Evolutionary conservation across 2,113 vertebrate species (phyloP).

Genomic region (Sylvia atricapilla): DNA sequence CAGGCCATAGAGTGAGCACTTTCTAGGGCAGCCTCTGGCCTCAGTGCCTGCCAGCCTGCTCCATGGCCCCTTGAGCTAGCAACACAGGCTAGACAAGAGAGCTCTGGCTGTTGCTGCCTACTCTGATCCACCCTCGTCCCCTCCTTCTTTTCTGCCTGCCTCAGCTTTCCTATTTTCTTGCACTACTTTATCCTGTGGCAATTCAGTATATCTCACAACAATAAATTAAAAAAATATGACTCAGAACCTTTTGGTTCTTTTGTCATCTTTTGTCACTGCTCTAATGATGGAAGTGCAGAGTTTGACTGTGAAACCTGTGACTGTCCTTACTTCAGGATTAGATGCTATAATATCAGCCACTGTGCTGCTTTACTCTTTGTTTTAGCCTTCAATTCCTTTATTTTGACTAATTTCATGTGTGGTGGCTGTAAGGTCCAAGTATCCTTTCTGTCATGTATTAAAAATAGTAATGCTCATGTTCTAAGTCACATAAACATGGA

Average conservation of each 20-base stretch:
- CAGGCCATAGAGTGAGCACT: neutral
- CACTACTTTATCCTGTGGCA: neutral
- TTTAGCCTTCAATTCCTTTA: neutral
- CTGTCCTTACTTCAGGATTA: neutral
- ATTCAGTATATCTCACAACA: neutral
- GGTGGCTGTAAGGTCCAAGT: neutral
- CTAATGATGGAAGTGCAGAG: neutral
- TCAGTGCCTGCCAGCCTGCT: neutral
- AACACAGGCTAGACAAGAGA: neutral
- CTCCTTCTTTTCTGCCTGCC: neutral
- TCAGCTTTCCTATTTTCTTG: neutral
- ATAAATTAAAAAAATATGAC: neutral
- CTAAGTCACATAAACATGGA: neutral
- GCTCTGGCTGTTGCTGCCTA: neutral
- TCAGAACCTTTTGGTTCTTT: neutral
- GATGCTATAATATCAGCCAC: neutral
- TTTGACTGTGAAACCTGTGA: neutral
- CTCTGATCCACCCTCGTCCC: neutral
- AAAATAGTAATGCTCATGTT: neutral
- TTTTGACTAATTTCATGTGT: neutral
- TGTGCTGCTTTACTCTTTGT: neutral
- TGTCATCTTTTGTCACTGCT: neutral
- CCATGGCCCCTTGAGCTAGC: neutral
- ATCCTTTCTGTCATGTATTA: neutral
- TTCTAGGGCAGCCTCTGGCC: neutral